A percentile compares a stretch with the other conserved stretches of the same genome.
Conservation (phyloP, 2,797 vertebrate species). For the Thaleichthys pacificus region DNA sequence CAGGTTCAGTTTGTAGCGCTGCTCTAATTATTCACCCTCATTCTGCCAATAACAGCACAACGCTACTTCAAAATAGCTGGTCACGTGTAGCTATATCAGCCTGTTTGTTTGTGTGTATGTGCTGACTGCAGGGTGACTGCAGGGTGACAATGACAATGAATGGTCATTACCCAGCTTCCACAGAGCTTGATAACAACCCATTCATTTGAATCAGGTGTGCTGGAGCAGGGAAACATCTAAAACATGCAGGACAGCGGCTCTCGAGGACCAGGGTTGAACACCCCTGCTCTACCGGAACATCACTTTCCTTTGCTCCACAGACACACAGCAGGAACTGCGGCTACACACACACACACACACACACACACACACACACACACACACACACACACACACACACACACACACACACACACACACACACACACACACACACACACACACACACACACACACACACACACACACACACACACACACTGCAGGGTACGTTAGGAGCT, state of each 20-base stretch:
- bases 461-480: constrained; percentile 15
- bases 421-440: constrained; percentile 16
- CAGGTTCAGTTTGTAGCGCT: constrained; percentile 3
- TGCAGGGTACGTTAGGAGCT: background rate
- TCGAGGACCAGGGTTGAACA: too few relatives aligned
- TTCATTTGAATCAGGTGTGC: too few relatives aligned
- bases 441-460: constrained; percentile 14
- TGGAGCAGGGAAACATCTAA: too few relatives aligned
- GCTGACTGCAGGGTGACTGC: constrained; percentile 33
- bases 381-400: constrained; percentile 11
- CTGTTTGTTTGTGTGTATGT: constrained; percentile 41
- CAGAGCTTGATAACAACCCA: too few relatives aligned
- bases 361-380: constrained; percentile 11
- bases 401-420: constrained; percentile 8
- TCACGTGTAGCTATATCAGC: constrained; percentile 38
- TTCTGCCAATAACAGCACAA: constrained; percentile 50
- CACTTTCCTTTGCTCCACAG: too few relatives aligned
- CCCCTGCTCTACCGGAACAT: too few relatives aligned
- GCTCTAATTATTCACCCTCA: constrained; percentile 45
- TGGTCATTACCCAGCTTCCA: too few relatives aligned
- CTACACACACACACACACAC: constrained; percentile 16
- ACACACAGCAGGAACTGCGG: background rate
- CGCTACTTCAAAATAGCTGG: constrained; percentile 59
- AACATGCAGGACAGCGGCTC: too few relatives aligned
- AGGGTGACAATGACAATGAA: too few relatives aligned